These are phyloP conservation scores for Euthynnus affinis DNA, from an alignment of 2,797 vertebrate species.

Conservation along the genomic window DNA sequence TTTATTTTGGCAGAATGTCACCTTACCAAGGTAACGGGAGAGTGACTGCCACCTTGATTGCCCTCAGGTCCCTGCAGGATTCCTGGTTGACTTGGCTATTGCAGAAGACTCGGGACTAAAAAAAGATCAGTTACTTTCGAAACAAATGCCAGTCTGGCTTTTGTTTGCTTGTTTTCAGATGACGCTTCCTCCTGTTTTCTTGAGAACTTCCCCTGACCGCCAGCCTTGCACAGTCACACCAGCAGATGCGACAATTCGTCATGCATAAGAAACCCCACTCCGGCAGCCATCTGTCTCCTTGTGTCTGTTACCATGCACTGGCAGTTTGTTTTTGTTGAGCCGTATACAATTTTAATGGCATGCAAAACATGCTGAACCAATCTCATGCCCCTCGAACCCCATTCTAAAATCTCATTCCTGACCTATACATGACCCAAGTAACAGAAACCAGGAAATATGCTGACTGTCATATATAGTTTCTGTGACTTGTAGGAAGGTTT, in stretches of 20 bases:
- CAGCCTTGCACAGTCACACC: conserved; percentile 64
- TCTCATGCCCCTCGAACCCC: conserved; percentile 52
- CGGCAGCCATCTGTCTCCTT: conserved; percentile 80
- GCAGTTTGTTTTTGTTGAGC: conserved; percentile 71
- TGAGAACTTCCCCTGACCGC: conserved; percentile 65
- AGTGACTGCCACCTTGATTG: conserved; percentile 62
- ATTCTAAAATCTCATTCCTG: conserved; percentile 57
- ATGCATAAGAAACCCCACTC: conserved; percentile 82
- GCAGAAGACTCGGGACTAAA: conserved; percentile 30
- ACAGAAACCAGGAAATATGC: conserved; percentile 72
- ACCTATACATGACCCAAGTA: conserved; percentile 68
- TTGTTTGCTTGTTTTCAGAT: conserved; percentile 67
- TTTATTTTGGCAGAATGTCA: conserved; percentile 71
- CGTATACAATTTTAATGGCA: conserved; percentile 71
- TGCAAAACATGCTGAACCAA: conserved; percentile 67
- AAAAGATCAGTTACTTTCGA: conserved; percentile 53
- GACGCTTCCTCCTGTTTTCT: conserved; percentile 63
- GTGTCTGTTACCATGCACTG: conserved; percentile 68
- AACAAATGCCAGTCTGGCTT: conserved; percentile 55
- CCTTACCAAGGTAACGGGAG: conserved; percentile 62
- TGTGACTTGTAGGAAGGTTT: conserved; percentile 51
- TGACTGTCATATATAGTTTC: conserved; percentile 54
- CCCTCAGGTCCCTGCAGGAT: conserved; percentile 51
- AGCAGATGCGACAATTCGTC: conserved; percentile 79
- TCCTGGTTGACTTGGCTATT: conserved; percentile 2